phyloP scores from a whole-genome alignment of 2,888 invertebrate species.

The Limenitis camilla region DNA sequence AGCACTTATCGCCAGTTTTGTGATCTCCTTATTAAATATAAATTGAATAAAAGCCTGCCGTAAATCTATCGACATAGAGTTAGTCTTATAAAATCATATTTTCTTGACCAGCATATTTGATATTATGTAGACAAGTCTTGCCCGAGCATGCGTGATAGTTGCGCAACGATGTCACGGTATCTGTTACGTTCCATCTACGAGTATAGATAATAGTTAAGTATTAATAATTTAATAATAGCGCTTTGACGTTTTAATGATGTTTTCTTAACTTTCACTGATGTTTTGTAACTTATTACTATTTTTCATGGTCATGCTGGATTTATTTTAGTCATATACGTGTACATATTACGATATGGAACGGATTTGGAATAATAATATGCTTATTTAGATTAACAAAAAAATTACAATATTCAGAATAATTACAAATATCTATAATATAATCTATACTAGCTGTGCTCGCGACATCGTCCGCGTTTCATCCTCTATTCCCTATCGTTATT shows the following conservation, averaged over 20 bases:
- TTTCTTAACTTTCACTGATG: slow-evolving; percentile 14
- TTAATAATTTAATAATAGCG: slow-evolving; percentile 16
- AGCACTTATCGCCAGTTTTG: slow-evolving; percentile 2
- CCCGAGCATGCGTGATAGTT: slow-evolving; percentile 28
- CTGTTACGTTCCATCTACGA: slow-evolving; percentile 15
- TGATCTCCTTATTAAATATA: slow-evolving; percentile 5
- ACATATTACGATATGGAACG: no score
- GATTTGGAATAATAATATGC: no score
- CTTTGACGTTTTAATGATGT: slow-evolving; percentile 6
- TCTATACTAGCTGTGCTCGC: no score
- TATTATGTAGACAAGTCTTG: slow-evolving; percentile 30
- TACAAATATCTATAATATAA: no score
- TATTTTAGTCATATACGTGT: no score
- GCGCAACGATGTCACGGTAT: slow-evolving; percentile 28
- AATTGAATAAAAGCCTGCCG: slow-evolving; percentile 12
- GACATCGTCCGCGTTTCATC: no score
- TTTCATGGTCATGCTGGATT: no score
- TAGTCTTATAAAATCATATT: slow-evolving; percentile 13
- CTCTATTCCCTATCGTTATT: no score
- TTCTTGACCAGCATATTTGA: slow-evolving; percentile 28
- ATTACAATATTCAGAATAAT: no score
- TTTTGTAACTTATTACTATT: not conserved
- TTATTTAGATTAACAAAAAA: no score
- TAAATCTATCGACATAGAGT: slow-evolving; percentile 9
- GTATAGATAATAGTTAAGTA: slow-evolving; percentile 15